Conservation (phyloP, 2,888 invertebrate species). For the Bellardia bayeri region DNA sequence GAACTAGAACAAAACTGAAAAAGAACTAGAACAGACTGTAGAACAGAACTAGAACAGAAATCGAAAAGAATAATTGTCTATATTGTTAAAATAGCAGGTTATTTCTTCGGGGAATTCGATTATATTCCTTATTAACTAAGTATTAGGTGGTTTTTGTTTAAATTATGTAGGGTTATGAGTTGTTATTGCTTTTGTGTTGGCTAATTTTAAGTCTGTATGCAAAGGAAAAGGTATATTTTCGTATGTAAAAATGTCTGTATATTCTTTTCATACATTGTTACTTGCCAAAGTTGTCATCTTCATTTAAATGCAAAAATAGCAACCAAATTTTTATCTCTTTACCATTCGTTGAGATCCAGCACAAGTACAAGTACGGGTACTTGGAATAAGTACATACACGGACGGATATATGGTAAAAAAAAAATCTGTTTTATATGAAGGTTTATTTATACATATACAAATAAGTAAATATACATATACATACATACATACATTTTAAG, state of each 20-base stretch:
- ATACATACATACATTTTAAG: constrained; percentile 64
- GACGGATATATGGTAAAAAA: neutral
- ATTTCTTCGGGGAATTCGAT: too few species aligned
- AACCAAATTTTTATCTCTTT: constrained; percentile 77
- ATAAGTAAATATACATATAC: constrained; percentile 37
- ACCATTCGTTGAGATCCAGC: constrained; percentile 64
- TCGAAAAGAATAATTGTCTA: too few species aligned
- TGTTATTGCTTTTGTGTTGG: constrained; percentile 4
- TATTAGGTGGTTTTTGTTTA: constrained; percentile 19
- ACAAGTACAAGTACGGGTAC: constrained; percentile 14
- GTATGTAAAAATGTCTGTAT: too few species aligned
- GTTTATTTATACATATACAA: neutral
- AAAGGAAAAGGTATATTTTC: neutral
- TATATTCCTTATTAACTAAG: too few species aligned
- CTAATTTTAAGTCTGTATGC: neutral
- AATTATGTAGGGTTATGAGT: constrained; percentile 53
- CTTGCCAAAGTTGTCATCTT: constrained; percentile 67
- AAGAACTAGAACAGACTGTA: too few species aligned
- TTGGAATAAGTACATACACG: constrained; percentile 20
- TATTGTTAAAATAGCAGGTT: too few species aligned
- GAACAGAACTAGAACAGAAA: too few species aligned
- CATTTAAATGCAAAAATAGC: constrained; percentile 56
- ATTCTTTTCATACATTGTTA: neutral
- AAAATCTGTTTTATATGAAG: constrained; percentile 16
- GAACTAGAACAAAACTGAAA: too few species aligned